A percentile compares a stretch with the other conserved stretches of the same genome.
Conservation (phyloP, 2,797 vertebrate genomes). For the Pangasius sanitwongsei region DNA sequence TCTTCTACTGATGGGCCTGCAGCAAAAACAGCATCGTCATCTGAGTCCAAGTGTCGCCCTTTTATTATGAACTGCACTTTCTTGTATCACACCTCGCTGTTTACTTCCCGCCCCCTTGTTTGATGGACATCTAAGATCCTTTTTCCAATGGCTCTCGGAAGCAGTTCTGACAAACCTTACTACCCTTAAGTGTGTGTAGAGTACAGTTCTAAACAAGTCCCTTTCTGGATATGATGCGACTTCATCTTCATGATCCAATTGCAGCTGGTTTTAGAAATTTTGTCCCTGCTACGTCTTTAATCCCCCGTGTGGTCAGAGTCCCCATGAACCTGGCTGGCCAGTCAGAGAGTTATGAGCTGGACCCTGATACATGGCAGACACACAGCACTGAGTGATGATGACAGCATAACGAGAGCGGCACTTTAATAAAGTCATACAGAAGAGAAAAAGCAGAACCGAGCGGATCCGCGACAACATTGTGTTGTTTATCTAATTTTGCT, state of each 20-base stretch:
- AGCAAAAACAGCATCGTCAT: too few relatives aligned
- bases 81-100: background rate
- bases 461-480: background rate
- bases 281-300: background rate
- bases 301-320: background rate
- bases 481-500: conserved; percentile 15
- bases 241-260: background rate
- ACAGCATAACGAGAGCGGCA: conserved; percentile 17
- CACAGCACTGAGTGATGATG: conserved; percentile 30
- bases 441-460: conserved; percentile 1
- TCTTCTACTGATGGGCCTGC: too few relatives aligned
- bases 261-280: background rate
- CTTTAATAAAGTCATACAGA: conserved; percentile 7
- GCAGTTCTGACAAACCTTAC: background rate
- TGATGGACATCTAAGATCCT: background rate
- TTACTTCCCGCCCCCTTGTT: background rate
- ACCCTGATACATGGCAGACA: conserved; percentile 41
- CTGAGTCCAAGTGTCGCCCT: background rate
- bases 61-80: background rate
- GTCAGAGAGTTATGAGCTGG: conserved; percentile 30
- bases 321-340: background rate
- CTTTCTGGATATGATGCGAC: background rate
- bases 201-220: background rate
- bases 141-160: background rate
- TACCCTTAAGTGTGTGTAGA: background rate